Evolutionary conservation across 64 coral and sea anemone species (phyloP), one percentile per base, ranked within the genome.

Genomic region (Pachyseris speciosa): DNA sequence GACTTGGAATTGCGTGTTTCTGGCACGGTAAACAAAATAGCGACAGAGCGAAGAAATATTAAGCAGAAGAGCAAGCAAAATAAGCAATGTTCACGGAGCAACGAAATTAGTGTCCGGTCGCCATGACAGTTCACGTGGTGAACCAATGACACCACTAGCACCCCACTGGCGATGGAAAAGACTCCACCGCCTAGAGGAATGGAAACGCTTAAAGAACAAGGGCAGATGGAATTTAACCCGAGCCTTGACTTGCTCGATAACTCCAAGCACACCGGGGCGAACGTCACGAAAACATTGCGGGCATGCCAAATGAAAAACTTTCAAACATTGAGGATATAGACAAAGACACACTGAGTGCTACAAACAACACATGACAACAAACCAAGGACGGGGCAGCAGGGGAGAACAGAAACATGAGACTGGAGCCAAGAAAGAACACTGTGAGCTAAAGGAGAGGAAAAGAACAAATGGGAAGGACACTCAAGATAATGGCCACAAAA

Each of bases 241-340:
- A 10, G 52, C 4, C 4, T 41, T 22, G 3, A 36, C 40, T 1
- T 30, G 25, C 12, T 59, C 55, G 5, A 85, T 19, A 13, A 85
- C 37, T 17, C 13, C 11, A 20, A 41, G 25, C 9, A 44, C 44
- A 7, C 60, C 64, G 2, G 45, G 45, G 4, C 27, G 67, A 5
- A 43, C 41, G 29, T 51, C 32, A 22, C 84, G 84, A 40, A 88
- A 75, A 17, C 48, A 45, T 88, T 87, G 2, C 85, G 42, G 13
- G 44, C 0, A 0, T n/a, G 16, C 69, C 85, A 87, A 7, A 87
- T 58, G 2, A 48, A 74, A 43, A 20, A 74, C 59, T 74, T 88
- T 2, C 16, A 67, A 1, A 88, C 31, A 22, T 65, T 76, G 4
- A 88, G 24, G 15, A 61, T 1, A 33, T 88, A 88, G 0, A 57